Evolutionary conservation across 2,888 invertebrate genomes (phyloP).

Genomic region (Neria commutata): DNA sequence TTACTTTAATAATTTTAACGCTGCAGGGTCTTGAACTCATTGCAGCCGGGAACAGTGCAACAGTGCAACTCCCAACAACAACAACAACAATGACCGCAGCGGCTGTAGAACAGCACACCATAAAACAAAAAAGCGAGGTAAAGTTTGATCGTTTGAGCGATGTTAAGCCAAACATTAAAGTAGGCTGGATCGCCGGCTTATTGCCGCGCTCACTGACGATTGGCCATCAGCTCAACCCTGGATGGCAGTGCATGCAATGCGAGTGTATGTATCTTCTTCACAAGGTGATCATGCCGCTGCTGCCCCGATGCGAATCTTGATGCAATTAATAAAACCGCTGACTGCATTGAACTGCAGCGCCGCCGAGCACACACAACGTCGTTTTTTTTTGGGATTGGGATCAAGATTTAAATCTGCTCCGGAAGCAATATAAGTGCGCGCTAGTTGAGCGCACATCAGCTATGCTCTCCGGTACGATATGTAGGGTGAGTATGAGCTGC

Average conservation of each 20-base stretch:
- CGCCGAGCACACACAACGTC: conserved; percentile 4
- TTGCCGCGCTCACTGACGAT: conserved; percentile 19
- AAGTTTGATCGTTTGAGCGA: conserved; percentile 11
- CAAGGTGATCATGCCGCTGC: conserved; percentile 10
- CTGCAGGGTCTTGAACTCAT: conserved; percentile 35
- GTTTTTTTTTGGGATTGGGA: conserved; percentile 33
- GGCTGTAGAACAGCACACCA: conserved; percentile 3
- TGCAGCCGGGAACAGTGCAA: too few species aligned
- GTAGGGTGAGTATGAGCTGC: too few species aligned
- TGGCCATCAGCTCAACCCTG: conserved; percentile 8
- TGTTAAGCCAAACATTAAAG: conserved; percentile 11
- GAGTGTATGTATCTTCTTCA: not conserved
- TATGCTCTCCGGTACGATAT: too few species aligned
- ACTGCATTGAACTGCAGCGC: conserved; percentile 26
- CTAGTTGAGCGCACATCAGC: conserved; percentile 4
- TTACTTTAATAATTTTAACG: conserved; percentile 38
- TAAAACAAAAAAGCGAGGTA: not conserved
- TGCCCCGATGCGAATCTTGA: conserved; percentile 49
- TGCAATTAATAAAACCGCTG: conserved; percentile 55
- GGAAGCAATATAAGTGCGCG: conserved; percentile 44
- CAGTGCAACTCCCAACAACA: too few species aligned
- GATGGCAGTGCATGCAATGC: not conserved
- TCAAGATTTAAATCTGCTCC: conserved; percentile 49
- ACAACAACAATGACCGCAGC: not conserved
- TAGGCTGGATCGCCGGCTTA: conserved; percentile 13